Base-by-base conservation (phyloP, 2,113 vertebrate species). In the Psilopsiagon aurifrons region DNA sequence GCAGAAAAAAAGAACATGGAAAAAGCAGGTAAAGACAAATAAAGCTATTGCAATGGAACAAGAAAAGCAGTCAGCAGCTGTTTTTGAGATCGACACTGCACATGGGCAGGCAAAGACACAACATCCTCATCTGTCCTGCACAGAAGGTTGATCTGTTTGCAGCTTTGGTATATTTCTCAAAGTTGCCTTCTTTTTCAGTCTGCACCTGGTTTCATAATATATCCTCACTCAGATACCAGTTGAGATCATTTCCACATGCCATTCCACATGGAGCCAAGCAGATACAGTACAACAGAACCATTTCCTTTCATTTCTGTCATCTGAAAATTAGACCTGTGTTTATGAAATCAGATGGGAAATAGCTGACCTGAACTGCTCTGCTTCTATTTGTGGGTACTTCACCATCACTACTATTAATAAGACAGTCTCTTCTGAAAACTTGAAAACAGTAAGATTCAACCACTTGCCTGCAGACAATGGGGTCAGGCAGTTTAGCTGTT, bases 271-370 rank as follows among this genome's bases (percentile, higher is more conserved):
- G 17, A 71, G 11, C 15, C 60, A 69, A 67, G 25, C 8, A 81
- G 9, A 1, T 9, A 59, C 28, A 74, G 12, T 6, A 43, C 25
- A 71, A 63, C 0, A 64, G 22, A 15, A 62, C 9, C 7, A 18
- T 10, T 76, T 85, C 51, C 63, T 43, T 60, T 76, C 10, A 31
- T 18, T 57, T 77, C 31, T 31, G 55, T 25, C 18, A 75, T 27
- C 63, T 84, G 22, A 86, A 86, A 74, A 86, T 28, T 6, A 41
- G 55, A 67, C 3, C 35, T 17, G 10, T 43, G 25, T 54, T 82
- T 84, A 81, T 86, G 46, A 84, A 62, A 83, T 46, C 25, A 20
- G 15, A 57, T 4, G 12, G 55, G 43, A 84, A 92, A 87, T 2
- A 70, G 31, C 20, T 46, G 66, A 75, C 47, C 35, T 78, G 39